Conservation (phyloP, 2,888 invertebrate species). For the Hypomecis atomaria region DNA sequence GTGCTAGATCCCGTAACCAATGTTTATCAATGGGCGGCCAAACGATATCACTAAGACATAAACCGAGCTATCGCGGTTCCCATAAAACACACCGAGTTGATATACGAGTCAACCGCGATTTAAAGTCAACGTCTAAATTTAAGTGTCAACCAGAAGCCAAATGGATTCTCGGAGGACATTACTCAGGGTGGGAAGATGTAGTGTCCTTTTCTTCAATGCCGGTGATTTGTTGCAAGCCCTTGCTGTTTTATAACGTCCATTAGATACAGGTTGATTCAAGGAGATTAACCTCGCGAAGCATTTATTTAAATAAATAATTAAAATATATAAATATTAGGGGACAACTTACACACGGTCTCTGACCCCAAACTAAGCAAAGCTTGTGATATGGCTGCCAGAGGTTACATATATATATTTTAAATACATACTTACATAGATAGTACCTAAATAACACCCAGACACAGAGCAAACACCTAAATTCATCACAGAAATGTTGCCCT, state of each 20-base stretch:
- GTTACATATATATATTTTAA: too few relatives aligned
- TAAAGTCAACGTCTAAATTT: slow-evolving; percentile 55
- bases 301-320: too few relatives aligned
- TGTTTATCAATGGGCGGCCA: background rate
- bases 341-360: too few relatives aligned
- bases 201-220: background rate
- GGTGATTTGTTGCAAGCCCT: background rate
- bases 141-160: slow-evolving; percentile 57
- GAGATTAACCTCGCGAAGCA: too few relatives aligned
- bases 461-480: too few relatives aligned
- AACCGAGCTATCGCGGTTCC: slow-evolving; percentile 25
- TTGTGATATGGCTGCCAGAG: too few relatives aligned
- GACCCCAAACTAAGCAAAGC: too few relatives aligned
- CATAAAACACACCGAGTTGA: slow-evolving; percentile 43
- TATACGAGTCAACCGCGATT: slow-evolving; percentile 38
- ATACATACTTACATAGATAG: too few relatives aligned
- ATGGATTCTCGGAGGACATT: slow-evolving; percentile 48
- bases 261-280: too few relatives aligned
- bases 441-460: too few relatives aligned
- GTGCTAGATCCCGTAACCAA: background rate
- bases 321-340: too few relatives aligned
- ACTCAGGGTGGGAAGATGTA: slow-evolving; percentile 35
- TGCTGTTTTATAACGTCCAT: background rate
- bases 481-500: too few relatives aligned
- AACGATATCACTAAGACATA: background rate